Conservation (phyloP, 2,888 invertebrate species). For the Patella depressa region DNA sequence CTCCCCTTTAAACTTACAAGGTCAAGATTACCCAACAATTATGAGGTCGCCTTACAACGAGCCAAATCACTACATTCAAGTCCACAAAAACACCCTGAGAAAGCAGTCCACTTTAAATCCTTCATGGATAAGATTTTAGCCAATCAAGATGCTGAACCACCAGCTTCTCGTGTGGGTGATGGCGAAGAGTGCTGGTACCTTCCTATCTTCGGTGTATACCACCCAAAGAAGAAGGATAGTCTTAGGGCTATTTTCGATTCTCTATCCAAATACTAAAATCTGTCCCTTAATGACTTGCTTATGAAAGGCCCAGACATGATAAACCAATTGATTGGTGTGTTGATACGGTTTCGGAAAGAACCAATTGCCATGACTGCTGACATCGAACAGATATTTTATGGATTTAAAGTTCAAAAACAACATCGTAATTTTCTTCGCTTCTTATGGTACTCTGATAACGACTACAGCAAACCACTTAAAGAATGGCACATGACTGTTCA, state of each 20-base stretch:
- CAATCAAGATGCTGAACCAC: constrained; percentile 32
- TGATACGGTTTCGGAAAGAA: constrained; percentile 34
- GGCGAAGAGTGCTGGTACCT: constrained; percentile 33
- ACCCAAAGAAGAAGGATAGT: constrained; percentile 32
- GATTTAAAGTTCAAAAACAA: constrained; percentile 29
- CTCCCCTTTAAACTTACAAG: no score
- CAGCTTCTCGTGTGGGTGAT: constrained; percentile 22
- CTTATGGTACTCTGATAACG: constrained; percentile 28
- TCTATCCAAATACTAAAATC: constrained; percentile 26
- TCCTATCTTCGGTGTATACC: constrained; percentile 35
- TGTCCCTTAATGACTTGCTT: constrained; percentile 28
- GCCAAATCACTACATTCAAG: constrained; percentile 18
- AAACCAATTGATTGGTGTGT: constrained; percentile 36
- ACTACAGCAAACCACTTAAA: constrained; percentile 16
- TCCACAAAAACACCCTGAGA: constrained; percentile 15
- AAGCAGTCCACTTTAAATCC: constrained; percentile 19
- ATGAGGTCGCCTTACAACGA: constrained; percentile 15
- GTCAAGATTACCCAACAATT: no score
- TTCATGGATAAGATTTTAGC: constrained; percentile 30
- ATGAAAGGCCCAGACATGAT: constrained; percentile 34
- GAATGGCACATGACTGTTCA: constrained; percentile 34
- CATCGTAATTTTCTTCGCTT: constrained; percentile 29
- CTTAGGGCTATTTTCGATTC: constrained; percentile 31
- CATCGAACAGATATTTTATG: constrained; percentile 41
- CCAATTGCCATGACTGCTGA: constrained; percentile 32